Evolutionary conservation across 2,888 invertebrate genomes (phyloP), one percentile per base, ranked within the genome.

Genomic region (Alloscopus bannaensis): DNA sequence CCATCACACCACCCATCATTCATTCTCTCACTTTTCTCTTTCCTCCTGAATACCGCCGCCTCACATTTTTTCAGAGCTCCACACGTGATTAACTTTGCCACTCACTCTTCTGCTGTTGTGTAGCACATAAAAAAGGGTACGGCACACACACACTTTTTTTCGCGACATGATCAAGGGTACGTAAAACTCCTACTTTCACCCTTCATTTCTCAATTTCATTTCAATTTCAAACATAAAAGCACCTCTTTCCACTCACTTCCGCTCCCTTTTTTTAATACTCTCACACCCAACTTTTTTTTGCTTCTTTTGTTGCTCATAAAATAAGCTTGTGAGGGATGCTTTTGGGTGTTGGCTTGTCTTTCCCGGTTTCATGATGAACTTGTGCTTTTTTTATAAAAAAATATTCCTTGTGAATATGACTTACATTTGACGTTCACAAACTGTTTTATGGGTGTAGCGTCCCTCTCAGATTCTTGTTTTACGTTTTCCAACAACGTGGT

Each of bases 171-270:
- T 57, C 45, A 57, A 57, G 59, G 59, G 20, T 50, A 59, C 59
- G 59, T 57, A 55, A 59, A 65, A 59, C 22, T 18, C 45, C 55
- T 28, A 28, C 62, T 65, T 64, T 75, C 31, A 59, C 36, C 66
- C 59, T 59, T 75, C 75, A 59, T 75, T 66, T 75, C 75, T 66
- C 75, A 57, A 75, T 75, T 75, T 36, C 50, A 66, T 18, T 66
- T 66, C 75, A 66, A 75, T 66, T 66, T 59, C 50, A 75, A 75
- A 57, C 73, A 73, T 31, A 73, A 73, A 66, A 73, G 52, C 52
- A 4, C 24, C 52, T n/a, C n/a, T n/a, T n/a, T n/a, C n/a, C n/a
- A n/a, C n/a, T n/a, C n/a, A n/a, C n/a, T n/a, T n/a, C n/a, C n/a
- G n/a, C n/a, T n/a, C n/a, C n/a, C n/a, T n/a, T n/a, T 55, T 57